These are phyloP conservation scores for Fabriciana adippe DNA, from an alignment of 2,888 invertebrate genomes.

Conservation along the genomic window DNA sequence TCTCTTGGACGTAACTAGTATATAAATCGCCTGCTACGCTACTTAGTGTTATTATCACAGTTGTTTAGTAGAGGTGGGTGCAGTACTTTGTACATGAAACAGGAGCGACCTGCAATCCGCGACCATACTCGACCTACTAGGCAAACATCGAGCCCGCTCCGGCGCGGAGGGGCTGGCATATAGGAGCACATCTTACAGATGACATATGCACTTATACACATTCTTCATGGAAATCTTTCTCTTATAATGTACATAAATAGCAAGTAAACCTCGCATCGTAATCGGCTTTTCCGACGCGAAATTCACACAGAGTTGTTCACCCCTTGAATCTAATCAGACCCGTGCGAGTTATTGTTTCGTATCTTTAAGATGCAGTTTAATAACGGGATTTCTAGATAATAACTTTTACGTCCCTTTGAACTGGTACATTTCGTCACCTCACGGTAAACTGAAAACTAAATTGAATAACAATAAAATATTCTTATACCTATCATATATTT, in stretches of 20 bases:
- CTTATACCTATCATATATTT: constrained; percentile 79
- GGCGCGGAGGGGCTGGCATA: constrained; percentile 56
- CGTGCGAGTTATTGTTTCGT: constrained; percentile 61
- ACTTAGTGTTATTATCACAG: constrained; percentile 84
- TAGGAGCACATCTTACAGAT: constrained; percentile 71
- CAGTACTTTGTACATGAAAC: constrained; percentile 82
- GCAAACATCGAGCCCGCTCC: neutral
- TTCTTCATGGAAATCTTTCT: constrained; percentile 77
- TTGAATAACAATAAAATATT: constrained; percentile 82
- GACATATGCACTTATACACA: constrained; percentile 63
- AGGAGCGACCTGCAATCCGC: constrained; percentile 75
- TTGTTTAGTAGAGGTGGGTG: constrained; percentile 83
- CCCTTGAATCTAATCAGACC: constrained; percentile 62
- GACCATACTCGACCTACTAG: constrained; percentile 62
- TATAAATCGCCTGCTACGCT: constrained; percentile 82
- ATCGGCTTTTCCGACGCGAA: constrained; percentile 58
- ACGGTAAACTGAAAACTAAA: constrained; percentile 79
- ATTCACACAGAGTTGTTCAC: constrained; percentile 69
- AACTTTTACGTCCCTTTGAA: constrained; percentile 80
- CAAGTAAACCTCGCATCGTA: constrained; percentile 61
- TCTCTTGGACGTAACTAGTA: constrained; percentile 82
- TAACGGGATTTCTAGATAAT: constrained; percentile 74
- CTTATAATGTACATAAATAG: constrained; percentile 75
- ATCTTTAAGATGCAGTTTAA: constrained; percentile 60
- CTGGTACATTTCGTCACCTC: constrained; percentile 81